Evolutionary conservation across 2,113 vertebrate species (phyloP), one percentile per base, ranked within the genome.

Genomic region (Corydoras maculifer): DNA sequence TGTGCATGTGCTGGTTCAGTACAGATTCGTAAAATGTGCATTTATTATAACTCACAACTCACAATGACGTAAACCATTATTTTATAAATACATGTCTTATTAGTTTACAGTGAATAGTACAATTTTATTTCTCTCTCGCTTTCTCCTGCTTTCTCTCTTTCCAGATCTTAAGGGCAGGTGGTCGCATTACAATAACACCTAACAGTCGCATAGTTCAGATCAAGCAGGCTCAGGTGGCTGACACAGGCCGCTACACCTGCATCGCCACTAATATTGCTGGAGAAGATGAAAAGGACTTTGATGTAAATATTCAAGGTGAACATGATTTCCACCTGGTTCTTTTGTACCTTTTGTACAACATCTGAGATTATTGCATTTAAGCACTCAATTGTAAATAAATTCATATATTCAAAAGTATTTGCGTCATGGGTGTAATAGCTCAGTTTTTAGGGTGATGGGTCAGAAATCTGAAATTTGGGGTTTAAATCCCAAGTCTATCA

Each of bases 261-360:
- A 75, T 98, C 59, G 97, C 97, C 31, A 93, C 92, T 68, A 99
- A 99, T 71, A 57, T 98, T 55, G 96, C 92, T 72, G 97, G 97
- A 66, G 94, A 98, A 82, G 97, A 98, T 80, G 96, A 99, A 84
- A 81, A 95, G 91, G 96, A 99, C 85, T 99, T 96, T 89, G 97
- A 99, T 91, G 93, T 99, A 87, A 98, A 92, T 90, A 91, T 99
- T 89, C 97, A 99, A 98, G 96, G 97, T 99, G 91, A 91, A 87
- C 79, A 81, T 79, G 84, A 82, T 80, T 78, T 54, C 30, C 7
- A 43, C 35, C 4, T 35, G 32, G 32, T 35, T 35, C n/a, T n/a
- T n/a, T 25, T 25, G 1, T 25, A 25, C 18, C 35, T 43, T 43
- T 43, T 43, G 35, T 43, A 43, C 35, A 43, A 8, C 35, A 8